These are phyloP conservation scores for Leucophora obtusa DNA, from an alignment of 2,888 invertebrate genomes.

Conservation along the genomic window DNA sequence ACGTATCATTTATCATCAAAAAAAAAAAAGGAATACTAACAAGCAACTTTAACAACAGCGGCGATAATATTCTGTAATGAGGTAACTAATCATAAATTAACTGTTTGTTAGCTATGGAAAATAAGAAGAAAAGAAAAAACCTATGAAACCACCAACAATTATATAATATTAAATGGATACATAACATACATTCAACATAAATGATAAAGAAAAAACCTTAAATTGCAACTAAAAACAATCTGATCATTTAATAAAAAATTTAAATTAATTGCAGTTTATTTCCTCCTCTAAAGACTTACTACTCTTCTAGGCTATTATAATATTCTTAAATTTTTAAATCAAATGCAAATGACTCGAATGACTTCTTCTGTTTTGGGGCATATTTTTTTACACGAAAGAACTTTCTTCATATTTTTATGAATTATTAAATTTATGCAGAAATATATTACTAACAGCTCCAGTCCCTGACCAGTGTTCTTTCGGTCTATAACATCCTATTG, in stretches of 20 bases:
- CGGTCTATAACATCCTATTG: background rate
- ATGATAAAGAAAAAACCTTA: background rate
- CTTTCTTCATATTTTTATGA: background rate
- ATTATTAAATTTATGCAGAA: slow-evolving; percentile 2
- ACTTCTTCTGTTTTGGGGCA: slow-evolving; percentile 37
- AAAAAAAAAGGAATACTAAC: slow-evolving; percentile 17
- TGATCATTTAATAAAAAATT: slow-evolving; percentile 8
- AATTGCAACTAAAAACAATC: background rate
- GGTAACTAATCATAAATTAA: slow-evolving; percentile 56
- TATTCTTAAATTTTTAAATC: slow-evolving; percentile 45
- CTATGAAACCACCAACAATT: background rate
- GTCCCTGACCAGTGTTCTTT: background rate
- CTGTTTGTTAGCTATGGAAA: slow-evolving; percentile 10
- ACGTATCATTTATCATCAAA: slow-evolving; percentile 38
- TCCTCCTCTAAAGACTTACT: slow-evolving; percentile 10
- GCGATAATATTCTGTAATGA: slow-evolving; percentile 55
- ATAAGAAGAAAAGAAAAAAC: slow-evolving; percentile 16
- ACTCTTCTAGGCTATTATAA: background rate
- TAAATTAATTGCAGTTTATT: slow-evolving; percentile 51
- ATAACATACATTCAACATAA: background rate
- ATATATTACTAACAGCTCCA: background rate
- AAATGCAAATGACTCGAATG: slow-evolving; percentile 54
- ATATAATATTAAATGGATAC: background rate
- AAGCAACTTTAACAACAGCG: background rate
- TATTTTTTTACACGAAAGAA: background rate